These are phyloP conservation scores for Iselma pallidipennis DNA, from an alignment of 2,888 invertebrate species.

Conservation along the genomic window DNA sequence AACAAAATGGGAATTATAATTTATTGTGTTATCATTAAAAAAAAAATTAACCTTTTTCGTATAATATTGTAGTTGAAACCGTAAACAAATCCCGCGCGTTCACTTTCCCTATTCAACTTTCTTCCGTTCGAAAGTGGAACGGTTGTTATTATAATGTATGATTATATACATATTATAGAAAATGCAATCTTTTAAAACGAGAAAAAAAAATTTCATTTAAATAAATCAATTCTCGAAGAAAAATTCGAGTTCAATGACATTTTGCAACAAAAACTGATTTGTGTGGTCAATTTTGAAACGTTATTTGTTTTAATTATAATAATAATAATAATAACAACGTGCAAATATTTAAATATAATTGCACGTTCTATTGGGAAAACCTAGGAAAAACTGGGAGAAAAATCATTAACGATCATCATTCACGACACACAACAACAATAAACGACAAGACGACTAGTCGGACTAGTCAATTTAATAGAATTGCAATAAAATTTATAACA, in stretches of 20 bases:
- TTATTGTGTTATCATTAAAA: neutral
- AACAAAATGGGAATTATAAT: too few species aligned
- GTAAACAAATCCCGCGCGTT: slow-evolving; percentile 32
- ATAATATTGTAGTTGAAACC: neutral
- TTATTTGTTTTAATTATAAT: neutral
- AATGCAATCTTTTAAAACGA: neutral
- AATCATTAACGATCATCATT: neutral
- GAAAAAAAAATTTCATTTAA: too few species aligned
- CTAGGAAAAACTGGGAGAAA: neutral
- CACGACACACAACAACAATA: neutral
- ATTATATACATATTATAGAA: neutral
- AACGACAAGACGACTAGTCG: too few species aligned
- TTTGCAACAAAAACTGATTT: neutral
- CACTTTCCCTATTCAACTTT: slow-evolving; percentile 36
- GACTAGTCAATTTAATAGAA: neutral
- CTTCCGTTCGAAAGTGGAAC: slow-evolving; percentile 36
- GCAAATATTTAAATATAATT: neutral
- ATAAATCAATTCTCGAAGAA: too few species aligned
- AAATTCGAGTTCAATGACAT: neutral
- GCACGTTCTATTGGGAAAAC: neutral
- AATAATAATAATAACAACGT: neutral
- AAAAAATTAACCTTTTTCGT: neutral
- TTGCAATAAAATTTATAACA: neutral
- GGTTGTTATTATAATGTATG: slow-evolving; percentile 27
- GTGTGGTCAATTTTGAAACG: neutral